A percentile compares a stretch with the other conserved stretches of the same genome.
Evolutionary conservation across 2,888 invertebrate genomes (phyloP).

Genomic region (Catocala sponsa): DNA sequence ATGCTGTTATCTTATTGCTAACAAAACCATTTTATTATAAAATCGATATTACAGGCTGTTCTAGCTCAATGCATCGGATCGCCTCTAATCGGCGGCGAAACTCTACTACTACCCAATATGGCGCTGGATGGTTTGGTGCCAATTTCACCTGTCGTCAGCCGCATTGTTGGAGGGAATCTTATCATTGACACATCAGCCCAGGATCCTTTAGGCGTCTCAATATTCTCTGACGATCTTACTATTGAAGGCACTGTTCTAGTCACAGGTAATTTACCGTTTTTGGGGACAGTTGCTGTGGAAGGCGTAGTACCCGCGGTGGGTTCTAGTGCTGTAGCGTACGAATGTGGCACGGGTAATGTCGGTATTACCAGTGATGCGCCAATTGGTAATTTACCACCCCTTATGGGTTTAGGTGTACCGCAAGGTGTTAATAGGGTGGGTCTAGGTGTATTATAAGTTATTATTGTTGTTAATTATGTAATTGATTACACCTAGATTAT

Average conservation of each 20-base stretch:
- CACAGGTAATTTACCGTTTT: constrained; percentile 57
- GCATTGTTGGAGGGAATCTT: constrained; percentile 42
- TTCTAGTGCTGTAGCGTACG: constrained; percentile 46
- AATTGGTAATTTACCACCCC: neutral
- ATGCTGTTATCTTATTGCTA: no score
- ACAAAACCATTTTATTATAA: no score
- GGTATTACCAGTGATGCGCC: constrained; percentile 31
- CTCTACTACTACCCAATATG: constrained; percentile 10
- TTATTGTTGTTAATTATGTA: neutral
- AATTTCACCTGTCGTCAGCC: constrained; percentile 20
- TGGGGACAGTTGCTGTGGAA: constrained; percentile 58
- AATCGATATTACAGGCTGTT: constrained; percentile 25
- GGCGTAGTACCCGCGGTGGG: constrained; percentile 57
- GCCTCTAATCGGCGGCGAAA: constrained; percentile 10
- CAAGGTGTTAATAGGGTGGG: constrained; percentile 13
- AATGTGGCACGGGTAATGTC: constrained; percentile 28
- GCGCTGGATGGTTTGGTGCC: constrained; percentile 14
- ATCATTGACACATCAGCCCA: constrained; percentile 44
- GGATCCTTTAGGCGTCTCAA: constrained; percentile 36
- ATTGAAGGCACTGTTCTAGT: constrained; percentile 60
- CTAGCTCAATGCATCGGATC: constrained; percentile 36
- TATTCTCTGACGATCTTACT: constrained; percentile 56
- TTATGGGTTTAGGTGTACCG: neutral
- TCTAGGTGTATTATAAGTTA: constrained; percentile 6
- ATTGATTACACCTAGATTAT: neutral